These are phyloP conservation scores for Opisthograptis luteolata DNA, from an alignment of 2,888 invertebrate species.

Conservation along the genomic window DNA sequence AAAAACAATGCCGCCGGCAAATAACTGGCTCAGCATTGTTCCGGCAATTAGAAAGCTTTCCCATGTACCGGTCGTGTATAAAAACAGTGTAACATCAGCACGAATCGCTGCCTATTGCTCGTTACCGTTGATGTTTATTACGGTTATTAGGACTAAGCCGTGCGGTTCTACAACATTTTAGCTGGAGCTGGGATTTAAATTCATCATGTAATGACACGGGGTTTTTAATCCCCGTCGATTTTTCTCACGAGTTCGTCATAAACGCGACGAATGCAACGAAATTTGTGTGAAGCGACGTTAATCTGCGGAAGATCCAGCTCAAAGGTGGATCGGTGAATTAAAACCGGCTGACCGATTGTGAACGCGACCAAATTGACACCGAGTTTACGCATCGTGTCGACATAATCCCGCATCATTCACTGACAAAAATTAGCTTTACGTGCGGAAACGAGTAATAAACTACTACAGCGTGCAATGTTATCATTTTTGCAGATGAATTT, in stretches of 20 bases:
- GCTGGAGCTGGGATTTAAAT: slow-evolving; percentile 68
- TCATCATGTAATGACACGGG: slow-evolving; percentile 49
- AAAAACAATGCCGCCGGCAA: slow-evolving; percentile 84
- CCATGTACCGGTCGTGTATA: slow-evolving; percentile 84
- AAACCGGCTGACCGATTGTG: slow-evolving; percentile 61
- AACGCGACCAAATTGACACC: slow-evolving; percentile 58
- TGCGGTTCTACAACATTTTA: slow-evolving; percentile 73
- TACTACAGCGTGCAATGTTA: background rate
- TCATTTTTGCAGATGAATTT: background rate
- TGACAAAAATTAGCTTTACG: slow-evolving; percentile 12
- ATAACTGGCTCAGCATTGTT: slow-evolving; percentile 85
- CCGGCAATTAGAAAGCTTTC: slow-evolving; percentile 85
- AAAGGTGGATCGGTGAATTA: slow-evolving; percentile 57
- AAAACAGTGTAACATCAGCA: slow-evolving; percentile 84
- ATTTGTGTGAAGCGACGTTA: slow-evolving; percentile 51
- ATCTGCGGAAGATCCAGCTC: slow-evolving; percentile 62
- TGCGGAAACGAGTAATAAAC: slow-evolving; percentile 7
- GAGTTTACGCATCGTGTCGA: slow-evolving; percentile 59
- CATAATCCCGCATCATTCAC: slow-evolving; percentile 39
- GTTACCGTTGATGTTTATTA: slow-evolving; percentile 83
- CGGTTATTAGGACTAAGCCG: slow-evolving; percentile 82
- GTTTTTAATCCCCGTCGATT: slow-evolving; percentile 23
- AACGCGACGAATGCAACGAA: background rate
- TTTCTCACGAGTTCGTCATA: background rate
- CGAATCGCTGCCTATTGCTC: slow-evolving; percentile 83